phyloP scores from a whole-genome alignment of 2,888 invertebrate genomes.

The Rugalucina vietnamica region DNA sequence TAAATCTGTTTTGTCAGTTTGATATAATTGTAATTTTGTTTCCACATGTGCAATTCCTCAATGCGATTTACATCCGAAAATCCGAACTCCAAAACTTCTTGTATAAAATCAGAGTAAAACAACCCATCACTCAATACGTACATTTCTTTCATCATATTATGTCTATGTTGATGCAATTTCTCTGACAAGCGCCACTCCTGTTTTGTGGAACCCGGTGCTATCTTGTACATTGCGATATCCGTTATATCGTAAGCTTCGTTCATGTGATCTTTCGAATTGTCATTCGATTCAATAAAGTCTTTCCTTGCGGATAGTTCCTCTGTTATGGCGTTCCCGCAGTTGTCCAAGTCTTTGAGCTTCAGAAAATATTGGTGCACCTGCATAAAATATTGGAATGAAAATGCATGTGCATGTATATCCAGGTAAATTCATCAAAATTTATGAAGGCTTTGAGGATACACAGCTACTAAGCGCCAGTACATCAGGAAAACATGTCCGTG shows the following conservation, averaged over 20 bases:
- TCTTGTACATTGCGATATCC: not conserved
- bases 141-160: not conserved
- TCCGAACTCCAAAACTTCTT: not conserved
- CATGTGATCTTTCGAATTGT: not conserved
- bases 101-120: slow-evolving; percentile 5
- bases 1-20: not conserved
- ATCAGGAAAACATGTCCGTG: no score
- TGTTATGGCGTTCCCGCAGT: not conserved
- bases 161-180: not conserved
- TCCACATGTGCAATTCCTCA: not conserved
- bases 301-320: not conserved
- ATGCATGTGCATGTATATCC: no score
- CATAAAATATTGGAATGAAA: no score
- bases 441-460: no score
- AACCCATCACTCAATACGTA: not conserved
- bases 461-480: no score
- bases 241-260: not conserved
- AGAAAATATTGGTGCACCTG: not conserved
- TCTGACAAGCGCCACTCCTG: not conserved
- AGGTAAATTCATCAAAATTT: no score
- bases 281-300: not conserved
- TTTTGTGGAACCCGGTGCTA: not conserved
- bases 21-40: not conserved
- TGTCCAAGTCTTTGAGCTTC: not conserved
- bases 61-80: not conserved